These are phyloP conservation scores for Crotalus tigris DNA, from an alignment of 2,113 vertebrate species.

Conservation along the genomic window DNA sequence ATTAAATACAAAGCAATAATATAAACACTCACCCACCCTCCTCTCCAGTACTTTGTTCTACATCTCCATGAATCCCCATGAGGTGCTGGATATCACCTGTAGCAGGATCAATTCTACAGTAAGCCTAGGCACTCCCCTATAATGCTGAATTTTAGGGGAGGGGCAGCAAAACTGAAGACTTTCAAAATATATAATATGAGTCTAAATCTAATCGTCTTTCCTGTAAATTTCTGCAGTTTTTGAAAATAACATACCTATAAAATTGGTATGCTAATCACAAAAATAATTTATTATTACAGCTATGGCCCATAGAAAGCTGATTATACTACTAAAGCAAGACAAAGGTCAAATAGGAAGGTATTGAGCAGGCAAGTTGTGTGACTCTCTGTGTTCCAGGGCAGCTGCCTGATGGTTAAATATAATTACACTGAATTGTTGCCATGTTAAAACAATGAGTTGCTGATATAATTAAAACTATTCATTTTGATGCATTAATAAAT, in stretches of 20 bases:
- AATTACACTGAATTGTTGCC: background rate
- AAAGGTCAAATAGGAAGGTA: background rate
- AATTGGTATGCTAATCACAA: background rate
- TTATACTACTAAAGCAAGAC: background rate
- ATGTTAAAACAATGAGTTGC: background rate
- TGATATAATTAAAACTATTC: background rate
- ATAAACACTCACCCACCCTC: no score
- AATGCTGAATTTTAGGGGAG: background rate
- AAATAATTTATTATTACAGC: background rate
- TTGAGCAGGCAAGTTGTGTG: background rate
- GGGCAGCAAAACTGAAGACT: background rate
- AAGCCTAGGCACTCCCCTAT: background rate
- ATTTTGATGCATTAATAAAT: background rate
- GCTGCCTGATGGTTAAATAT: background rate
- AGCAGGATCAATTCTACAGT: background rate
- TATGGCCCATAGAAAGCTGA: background rate
- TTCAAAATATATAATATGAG: background rate
- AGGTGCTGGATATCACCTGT: background rate
- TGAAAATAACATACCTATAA: no score
- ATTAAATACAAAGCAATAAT: background rate
- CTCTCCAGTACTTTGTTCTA: background rate
- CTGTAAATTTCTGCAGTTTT: background rate
- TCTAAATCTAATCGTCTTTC: background rate
- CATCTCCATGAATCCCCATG: background rate
- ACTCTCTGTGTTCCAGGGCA: background rate